Percentiles rank a stretch among this genome's conserved stretches.
phyloP scores from a whole-genome alignment of 2,888 invertebrate genomes.

The Tipula vernalis region DNA sequence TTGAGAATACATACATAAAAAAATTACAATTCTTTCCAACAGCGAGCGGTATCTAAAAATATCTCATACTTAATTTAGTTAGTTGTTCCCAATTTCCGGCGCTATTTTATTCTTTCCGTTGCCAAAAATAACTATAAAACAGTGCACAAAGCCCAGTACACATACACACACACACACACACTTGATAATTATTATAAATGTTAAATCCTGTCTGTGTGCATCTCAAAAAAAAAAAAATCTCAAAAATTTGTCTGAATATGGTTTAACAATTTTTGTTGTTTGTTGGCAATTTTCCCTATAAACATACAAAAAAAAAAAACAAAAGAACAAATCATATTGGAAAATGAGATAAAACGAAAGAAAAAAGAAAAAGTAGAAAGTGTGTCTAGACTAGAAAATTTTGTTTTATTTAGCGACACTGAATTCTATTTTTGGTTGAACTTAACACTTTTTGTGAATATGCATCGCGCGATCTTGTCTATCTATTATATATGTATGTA shows the following conservation, averaged over 20 bases:
- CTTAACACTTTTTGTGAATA: neutral
- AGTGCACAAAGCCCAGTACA: neutral
- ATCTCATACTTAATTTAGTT: neutral
- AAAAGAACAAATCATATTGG: constrained; percentile 5
- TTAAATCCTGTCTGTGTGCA: neutral
- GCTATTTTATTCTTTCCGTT: neutral
- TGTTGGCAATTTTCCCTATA: neutral
- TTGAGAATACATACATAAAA: too few relatives aligned
- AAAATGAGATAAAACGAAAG: neutral
- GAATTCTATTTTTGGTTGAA: neutral
- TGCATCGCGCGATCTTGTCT: neutral
- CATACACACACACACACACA: neutral
- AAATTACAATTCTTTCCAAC: too few relatives aligned
- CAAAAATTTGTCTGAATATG: neutral
- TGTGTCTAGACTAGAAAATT: neutral
- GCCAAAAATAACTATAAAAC: neutral
- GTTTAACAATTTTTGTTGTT: neutral
- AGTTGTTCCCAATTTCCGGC: neutral
- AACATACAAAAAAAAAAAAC: neutral
- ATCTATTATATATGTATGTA: neutral
- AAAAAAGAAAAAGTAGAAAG: neutral
- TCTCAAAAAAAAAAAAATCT: neutral
- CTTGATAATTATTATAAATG: neutral
- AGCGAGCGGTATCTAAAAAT: neutral
- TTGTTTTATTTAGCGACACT: neutral